Evolutionary conservation across 2,797 vertebrate species (phyloP).

Genomic region (Danio tinwini): DNA sequence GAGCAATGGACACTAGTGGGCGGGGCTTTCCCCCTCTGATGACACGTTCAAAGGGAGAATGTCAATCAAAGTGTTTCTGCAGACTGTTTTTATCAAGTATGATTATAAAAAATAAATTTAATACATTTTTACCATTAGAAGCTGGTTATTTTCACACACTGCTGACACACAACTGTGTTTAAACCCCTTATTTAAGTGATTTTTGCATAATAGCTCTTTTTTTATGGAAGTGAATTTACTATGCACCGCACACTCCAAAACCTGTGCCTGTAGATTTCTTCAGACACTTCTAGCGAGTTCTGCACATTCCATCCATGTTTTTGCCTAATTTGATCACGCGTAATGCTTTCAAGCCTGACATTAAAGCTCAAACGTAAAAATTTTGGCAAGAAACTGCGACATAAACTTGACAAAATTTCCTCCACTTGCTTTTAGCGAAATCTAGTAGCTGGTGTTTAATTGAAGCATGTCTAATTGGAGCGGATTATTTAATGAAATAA

Average conservation of each 20-base stretch:
- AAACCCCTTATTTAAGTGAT: too few species aligned
- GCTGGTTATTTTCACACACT: too few species aligned
- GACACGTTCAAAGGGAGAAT: too few species aligned
- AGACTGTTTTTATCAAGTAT: too few species aligned
- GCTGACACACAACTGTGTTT: too few species aligned
- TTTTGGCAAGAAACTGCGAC: background rate
- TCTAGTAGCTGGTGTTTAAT: constrained; percentile 15
- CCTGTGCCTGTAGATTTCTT: background rate
- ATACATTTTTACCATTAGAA: too few species aligned
- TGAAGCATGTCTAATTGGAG: constrained; percentile 40
- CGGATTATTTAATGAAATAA: constrained; percentile 29
- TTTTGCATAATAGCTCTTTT: too few species aligned
- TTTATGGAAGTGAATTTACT: background rate
- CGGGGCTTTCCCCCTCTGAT: too few species aligned
- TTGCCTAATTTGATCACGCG: background rate
- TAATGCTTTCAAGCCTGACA: background rate
- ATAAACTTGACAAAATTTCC: constrained; percentile 12
- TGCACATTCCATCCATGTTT: background rate
- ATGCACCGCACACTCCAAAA: background rate
- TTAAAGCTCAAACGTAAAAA: background rate
- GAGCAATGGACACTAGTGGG: too few species aligned
- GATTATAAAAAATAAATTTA: too few species aligned
- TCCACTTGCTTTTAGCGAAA: background rate
- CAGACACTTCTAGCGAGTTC: too few species aligned
- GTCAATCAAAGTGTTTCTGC: too few species aligned